Base-by-base conservation (phyloP, 1,140 invertebrate species). In the Drosophila serrata region DNA sequence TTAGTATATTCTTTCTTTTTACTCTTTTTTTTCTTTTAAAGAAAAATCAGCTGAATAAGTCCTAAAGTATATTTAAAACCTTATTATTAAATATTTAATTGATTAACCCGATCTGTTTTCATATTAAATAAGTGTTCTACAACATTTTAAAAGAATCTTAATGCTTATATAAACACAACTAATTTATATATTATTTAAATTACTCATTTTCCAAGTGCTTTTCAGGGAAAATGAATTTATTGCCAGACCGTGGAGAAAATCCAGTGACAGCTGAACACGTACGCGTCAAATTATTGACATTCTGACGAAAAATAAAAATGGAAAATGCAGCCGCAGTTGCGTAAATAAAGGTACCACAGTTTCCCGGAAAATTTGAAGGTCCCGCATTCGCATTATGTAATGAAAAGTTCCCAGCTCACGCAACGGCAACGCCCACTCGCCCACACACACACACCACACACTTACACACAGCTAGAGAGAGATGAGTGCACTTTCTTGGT, bases 231-330 rank as follows among this genome's bases (percentile, higher is more conserved):
- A 46, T 61, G 42, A 65, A 77, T 64, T 82, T 82, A 69, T 48
- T 59, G 46, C 35, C 58, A n/a, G 27, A 39, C 59, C 17, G 17
- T 3, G 33, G 58, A 65, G 45, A 45, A 60, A 35, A 35, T 58
- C 67, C 65, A 49, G 58, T 81, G 73, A 78, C 61, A 63, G 67
- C 37, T 43, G 19, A 82, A 67, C 74, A 78, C 68, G 79, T 67
- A 48, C 65, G 42, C 64, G 17, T 72, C 51, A 81, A 81, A 81
- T 77, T 81, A 81, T 70, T 81, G 53, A 76, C 58, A 64, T 55
- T 57, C 53, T 15, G 43, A 19, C 11, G 15, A 17, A 24, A 22
- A 35, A 39, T 24, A 17, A 31, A 35, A 27, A 46, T 39, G 24
- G 6, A 33, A 64, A 75, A 58, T 53, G 33, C 60, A 40, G 42